Evolutionary conservation across 2,113 vertebrate genomes (phyloP), one percentile per base, ranked within the genome.

Genomic region (Cebus imitator): DNA sequence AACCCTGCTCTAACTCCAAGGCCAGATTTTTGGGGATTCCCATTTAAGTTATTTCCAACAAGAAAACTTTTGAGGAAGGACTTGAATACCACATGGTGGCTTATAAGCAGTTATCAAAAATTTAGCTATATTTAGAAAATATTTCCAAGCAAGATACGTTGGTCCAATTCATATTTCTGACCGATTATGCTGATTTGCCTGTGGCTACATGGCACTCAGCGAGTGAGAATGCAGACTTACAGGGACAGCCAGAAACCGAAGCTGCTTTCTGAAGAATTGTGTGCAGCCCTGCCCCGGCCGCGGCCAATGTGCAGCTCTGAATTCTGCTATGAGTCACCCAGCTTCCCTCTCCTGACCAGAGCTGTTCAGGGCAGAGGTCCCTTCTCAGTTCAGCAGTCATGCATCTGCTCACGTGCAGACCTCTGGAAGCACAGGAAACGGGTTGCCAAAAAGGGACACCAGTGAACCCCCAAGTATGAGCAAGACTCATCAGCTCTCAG

Each of bases 31-130:
- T 52, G 93, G 70, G 52, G 87, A 96, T 88, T 75, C 96, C 94
- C 93, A 89, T 37, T 27, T 17, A 30, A 96, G 86, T 95, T 97
- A 97, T 95, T 78, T 96, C 94, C 61, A 95, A 95, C 93, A 95
- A 92, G 93, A 91, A 92, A 90, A 95, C 93, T 95, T 93, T 78
- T 91, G 94, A 96, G 93, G 94, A 98, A 97, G 95, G 72, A 48
- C 55, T 8, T 61, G 94, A 55, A 52, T 73, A 37, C 82, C 73
- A 75, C 92, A 82, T 13, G 13, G 70, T 21, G 27, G 76, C 87
- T 80, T 78, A 40, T 35, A 86, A 61, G 96, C 93, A 37, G 66
- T 68, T 25, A 95, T 75, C 94, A 90, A 84, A 93, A 82, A 93
- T 32, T 73, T 80, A 61, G 75, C 95, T 97, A 82, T 89, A 94